Evolutionary conservation across 2,888 invertebrate genomes (phyloP).

Genomic region (Micoletzkya japonica): DNA sequence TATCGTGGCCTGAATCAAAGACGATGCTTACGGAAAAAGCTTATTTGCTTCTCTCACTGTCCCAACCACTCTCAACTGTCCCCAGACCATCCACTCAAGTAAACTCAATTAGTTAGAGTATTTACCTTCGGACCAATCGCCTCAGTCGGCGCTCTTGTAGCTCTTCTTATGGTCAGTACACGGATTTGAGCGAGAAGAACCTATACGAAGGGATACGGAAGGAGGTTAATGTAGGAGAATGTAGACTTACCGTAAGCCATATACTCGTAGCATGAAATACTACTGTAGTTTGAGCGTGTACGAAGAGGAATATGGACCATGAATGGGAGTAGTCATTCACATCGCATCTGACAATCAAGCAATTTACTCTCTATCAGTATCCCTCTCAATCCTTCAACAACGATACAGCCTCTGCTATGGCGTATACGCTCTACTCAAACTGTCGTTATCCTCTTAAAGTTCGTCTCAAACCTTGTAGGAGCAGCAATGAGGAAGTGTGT

Average conservation of each 20-base stretch:
- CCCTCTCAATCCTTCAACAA: no score
- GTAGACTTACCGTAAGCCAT: constrained; percentile 66
- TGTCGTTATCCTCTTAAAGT: neutral
- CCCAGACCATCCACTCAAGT: no score
- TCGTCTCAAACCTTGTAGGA: constrained; percentile 35
- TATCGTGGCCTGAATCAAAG: constrained; percentile 42
- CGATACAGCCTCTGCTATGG: neutral
- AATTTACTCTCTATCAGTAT: neutral
- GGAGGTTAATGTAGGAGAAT: neutral
- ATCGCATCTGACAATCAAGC: constrained; percentile 42
- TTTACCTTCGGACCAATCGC: constrained; percentile 33
- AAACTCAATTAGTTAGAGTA: no score
- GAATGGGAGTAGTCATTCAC: constrained; percentile 59
- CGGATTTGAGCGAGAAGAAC: constrained; percentile 67
- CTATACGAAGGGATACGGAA: constrained; percentile 30
- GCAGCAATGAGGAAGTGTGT: constrained; percentile 56
- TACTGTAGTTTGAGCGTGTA: constrained; percentile 67
- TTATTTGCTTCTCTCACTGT: no score
- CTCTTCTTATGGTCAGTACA: constrained; percentile 66
- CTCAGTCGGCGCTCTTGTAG: constrained; percentile 54
- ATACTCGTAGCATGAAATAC: constrained; percentile 67
- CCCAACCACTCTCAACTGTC: no score
- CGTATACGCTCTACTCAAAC: neutral
- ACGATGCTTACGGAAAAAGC: no score
- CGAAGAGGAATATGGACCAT: constrained; percentile 67